A percentile compares a stretch with the other conserved stretches of the same genome.
These are phyloP conservation scores for Andrena bicolor DNA, from an alignment of 2,888 invertebrate genomes.

Conservation along the genomic window DNA sequence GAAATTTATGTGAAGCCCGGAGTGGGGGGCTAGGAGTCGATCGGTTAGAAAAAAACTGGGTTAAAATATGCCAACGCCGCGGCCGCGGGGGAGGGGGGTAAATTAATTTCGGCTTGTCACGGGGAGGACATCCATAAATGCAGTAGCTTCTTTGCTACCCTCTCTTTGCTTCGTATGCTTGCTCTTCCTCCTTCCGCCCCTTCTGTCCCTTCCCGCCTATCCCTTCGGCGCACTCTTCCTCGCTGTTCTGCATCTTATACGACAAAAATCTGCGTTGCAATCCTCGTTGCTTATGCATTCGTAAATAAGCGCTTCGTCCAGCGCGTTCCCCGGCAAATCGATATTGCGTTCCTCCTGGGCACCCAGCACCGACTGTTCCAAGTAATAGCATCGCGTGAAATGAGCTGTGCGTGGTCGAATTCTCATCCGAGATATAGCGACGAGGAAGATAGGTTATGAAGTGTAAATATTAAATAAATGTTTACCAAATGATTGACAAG, in stretches of 20 bases:
- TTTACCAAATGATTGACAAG: too few species aligned
- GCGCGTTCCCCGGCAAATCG: constrained; percentile 37
- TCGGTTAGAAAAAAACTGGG: constrained; percentile 71
- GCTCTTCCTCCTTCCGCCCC: constrained; percentile 14
- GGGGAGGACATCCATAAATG: constrained; percentile 81
- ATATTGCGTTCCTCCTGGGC: constrained; percentile 7
- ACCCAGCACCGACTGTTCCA: too few species aligned
- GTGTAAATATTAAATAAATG: too few species aligned
- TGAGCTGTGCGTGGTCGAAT: too few species aligned
- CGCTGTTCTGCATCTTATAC: constrained; percentile 42
- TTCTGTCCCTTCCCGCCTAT: background rate
- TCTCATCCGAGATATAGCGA: too few species aligned
- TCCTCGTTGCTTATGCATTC: constrained; percentile 64
- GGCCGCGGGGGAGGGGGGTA: constrained; percentile 65
- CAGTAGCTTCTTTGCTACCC: constrained; percentile 75
- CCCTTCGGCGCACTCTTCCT: background rate
- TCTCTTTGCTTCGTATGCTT: constrained; percentile 29
- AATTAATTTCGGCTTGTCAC: constrained; percentile 82
- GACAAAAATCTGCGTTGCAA: constrained; percentile 60
- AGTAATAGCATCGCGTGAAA: too few species aligned
- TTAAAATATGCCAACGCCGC: constrained; percentile 81
- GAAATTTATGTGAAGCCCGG: constrained; percentile 76
- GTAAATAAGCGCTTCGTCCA: constrained; percentile 51
- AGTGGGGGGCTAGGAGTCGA: constrained; percentile 32
- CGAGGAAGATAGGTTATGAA: too few species aligned